phyloP scores from a whole-genome alignment of 2,113 vertebrate species.

The Colinus virginianus region DNA sequence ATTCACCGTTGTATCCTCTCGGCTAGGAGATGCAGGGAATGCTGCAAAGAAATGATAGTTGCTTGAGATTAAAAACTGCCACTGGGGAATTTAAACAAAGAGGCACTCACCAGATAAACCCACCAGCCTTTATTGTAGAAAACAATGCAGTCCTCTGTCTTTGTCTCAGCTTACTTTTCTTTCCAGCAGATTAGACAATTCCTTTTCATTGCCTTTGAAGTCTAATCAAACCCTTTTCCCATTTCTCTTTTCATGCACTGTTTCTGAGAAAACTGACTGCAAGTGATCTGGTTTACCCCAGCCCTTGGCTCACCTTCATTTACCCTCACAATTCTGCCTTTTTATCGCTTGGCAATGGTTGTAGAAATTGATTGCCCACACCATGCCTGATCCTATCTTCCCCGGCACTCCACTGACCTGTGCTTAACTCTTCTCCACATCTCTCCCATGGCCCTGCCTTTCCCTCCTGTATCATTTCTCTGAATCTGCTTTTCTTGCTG shows the following conservation, averaged over 20 bases:
- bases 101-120: neutral
- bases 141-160: constrained; percentile 23
- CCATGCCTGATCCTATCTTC: neutral
- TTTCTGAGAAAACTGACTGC: constrained; percentile 2
- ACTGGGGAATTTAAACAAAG: neutral
- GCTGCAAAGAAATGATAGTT: constrained; percentile 28
- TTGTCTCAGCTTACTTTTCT: constrained; percentile 30
- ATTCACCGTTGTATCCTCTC: neutral
- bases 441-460: neutral
- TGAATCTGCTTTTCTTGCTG: neutral
- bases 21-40: neutral
- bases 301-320: neutral
- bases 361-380: neutral
- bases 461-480: neutral
- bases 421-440: neutral
- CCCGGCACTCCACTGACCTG: neutral
- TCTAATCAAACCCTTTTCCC: constrained; percentile 21
- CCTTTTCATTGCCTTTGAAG: constrained; percentile 16
- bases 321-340: neutral
- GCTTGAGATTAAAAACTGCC: constrained; percentile 23
- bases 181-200: constrained; percentile 4
- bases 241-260: neutral
- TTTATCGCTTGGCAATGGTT: constrained; percentile 3
- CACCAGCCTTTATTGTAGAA: neutral
- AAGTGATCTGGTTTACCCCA: neutral